Base-by-base conservation (phyloP, 2,113 vertebrate genomes). In the Elanus axillaris region DNA sequence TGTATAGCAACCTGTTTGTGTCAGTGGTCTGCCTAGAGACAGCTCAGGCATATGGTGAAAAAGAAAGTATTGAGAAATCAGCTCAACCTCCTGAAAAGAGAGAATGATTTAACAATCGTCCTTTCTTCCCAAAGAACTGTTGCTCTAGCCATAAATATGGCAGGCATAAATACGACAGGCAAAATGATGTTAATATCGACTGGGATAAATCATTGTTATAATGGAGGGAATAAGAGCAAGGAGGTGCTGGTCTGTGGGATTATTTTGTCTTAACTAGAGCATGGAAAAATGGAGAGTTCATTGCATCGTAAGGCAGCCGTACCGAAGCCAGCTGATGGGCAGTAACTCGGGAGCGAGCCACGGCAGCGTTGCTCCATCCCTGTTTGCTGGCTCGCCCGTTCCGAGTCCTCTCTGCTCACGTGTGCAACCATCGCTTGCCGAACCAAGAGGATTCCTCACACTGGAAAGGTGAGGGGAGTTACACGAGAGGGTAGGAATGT, bases 1-100 rank as follows among this genome's bases (percentile, higher is more conserved):
- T 95, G 90, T 94, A 89, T 87, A 96, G 96, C 92, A 97, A 96
- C 88, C 74, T 97, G 77, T 60, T 97, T 88, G 91, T 94, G 81
- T 93, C 93, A 87, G 94, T 96, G 60, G 84, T 96, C 90, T 95
- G 76, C 88, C 56, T 91, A 93, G 94, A 95, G 84, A 96, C 77
- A 95, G 52, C 31, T 72, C 0, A 0, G 29, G 69, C 88, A 66
- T 94, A 63, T 56, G 81, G 92, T 95, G 53, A 69, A 93, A 96
- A 91, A 80, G 27, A 94, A 95, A 48, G 56, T 78, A 63, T 55
- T 96, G 62, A 34, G 38, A 85, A 81, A 90, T 93, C 56, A 87
- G 36, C 45, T 94, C 32, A 82, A 14, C 29, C 53, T 79, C 13
- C 69, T 76, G 52, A 74, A 93, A 92, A 75, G 60, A 84, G 60